Base-by-base conservation (phyloP, 2,113 vertebrate genomes). In the Myotis lucifugus region DNA sequence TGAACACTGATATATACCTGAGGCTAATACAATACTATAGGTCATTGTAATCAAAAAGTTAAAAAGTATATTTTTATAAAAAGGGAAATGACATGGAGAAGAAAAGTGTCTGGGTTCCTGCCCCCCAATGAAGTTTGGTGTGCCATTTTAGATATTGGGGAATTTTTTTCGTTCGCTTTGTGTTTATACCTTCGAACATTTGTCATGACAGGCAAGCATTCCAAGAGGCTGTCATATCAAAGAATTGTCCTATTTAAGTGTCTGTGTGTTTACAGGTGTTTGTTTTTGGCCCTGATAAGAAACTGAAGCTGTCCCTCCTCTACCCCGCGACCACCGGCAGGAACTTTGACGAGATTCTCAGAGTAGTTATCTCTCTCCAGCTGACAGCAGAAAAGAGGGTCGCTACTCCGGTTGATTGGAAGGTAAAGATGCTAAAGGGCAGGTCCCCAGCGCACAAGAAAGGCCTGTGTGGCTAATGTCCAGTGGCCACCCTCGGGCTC, bases 321-420 rank as follows among this genome's bases (percentile, higher is more conserved):
- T 99, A 99, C 96, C 99, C 99, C 23, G 99, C 99, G 73, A 99
- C 99, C 86, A 99, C 99, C 0, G 99, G 99, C 48, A 99, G 99
- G 96, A 99, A 99, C 98, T 99, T 99, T 18, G 98, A 99, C 77
- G 99, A 99, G 98, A 98, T 99, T 90, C 98, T 99, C 85, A 97
- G 99, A 85, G 99, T 98, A 3, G 98, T 99, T 25, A 99, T 99
- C 97, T 99, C 99, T 10, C 98, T 99, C 94, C 99, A 99, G 98
- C 98, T 99, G 96, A 99, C 99, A 0, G 99, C 99, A 0, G 98
- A 98, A 93, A 99, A 99, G 97, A 99, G 98, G 84, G 99, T 99
- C 0, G 99, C 99, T 84, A 99, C 99, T 2, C 99, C 99, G 0
- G 99, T 99, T 14, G 98, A 99, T 96, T 99, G 99, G 99, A 99